Evolutionary conservation across 2,888 invertebrate species (phyloP).

Genomic region (Pristionchus mayeri): DNA sequence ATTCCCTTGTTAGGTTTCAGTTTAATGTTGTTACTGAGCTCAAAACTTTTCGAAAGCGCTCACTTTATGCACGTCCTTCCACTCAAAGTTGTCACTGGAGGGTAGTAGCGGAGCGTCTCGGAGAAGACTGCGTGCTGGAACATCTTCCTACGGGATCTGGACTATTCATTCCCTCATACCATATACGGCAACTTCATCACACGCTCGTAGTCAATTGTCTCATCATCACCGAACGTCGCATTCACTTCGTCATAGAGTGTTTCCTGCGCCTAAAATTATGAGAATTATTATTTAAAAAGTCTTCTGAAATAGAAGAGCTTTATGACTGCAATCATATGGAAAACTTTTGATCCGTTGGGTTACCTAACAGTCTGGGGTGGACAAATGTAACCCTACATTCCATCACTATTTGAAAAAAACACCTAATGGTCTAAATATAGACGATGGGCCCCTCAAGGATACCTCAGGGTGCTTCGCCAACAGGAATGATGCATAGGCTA

Average conservation of each 20-base stretch:
- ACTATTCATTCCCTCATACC: not conserved
- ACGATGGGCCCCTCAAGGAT: too few species aligned
- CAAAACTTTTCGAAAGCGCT: not conserved
- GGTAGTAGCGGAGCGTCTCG: constrained; percentile 16
- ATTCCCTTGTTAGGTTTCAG: too few species aligned
- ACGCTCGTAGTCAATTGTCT: constrained; percentile 35
- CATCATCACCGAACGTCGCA: not conserved
- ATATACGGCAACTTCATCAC: constrained; percentile 42
- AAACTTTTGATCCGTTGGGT: too few species aligned
- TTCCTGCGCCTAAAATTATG: constrained; percentile 5
- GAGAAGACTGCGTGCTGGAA: constrained; percentile 48
- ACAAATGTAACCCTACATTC: too few species aligned
- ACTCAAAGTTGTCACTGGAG: constrained; percentile 34
- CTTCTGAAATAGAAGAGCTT: too few species aligned
- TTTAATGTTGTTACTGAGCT: not conserved
- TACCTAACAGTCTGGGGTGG: too few species aligned
- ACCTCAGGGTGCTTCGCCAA: constrained; percentile 77
- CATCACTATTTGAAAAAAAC: too few species aligned
- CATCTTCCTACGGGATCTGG: not conserved
- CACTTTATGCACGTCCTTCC: constrained; percentile 36
- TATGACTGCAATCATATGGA: too few species aligned
- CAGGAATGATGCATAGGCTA: constrained; percentile 78
- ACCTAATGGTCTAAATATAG: too few species aligned
- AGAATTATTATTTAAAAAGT: too few species aligned
- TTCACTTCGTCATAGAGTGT: constrained; percentile 9